These are phyloP conservation scores for Palythoa grandiflora DNA, from an alignment of 92 coral and sea anemone species.

Conservation along the genomic window DNA sequence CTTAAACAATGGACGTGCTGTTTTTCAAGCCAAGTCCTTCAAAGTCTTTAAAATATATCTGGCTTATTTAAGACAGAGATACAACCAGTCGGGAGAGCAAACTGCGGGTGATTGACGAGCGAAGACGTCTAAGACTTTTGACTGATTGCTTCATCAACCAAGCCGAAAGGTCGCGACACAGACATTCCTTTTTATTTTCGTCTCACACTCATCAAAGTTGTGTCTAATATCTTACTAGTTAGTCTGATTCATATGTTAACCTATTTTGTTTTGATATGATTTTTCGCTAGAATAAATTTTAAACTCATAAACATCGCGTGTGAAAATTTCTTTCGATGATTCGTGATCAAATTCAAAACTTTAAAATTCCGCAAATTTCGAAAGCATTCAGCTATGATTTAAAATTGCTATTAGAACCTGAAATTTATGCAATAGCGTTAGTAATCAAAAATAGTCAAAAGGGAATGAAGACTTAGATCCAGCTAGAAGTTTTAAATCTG, in stretches of 20 bases:
- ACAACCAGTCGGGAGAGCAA: neutral
- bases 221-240: constrained; percentile 24
- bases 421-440: neutral
- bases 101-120: neutral
- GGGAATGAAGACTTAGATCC: neutral
- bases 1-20: constrained; percentile 35
- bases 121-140: too few relatives aligned
- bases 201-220: constrained; percentile 19
- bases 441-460: neutral
- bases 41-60: neutral
- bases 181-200: constrained; percentile 6
- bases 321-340: neutral
- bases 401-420: neutral
- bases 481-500: neutral
- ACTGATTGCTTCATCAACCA: neutral
- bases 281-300: neutral
- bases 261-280: neutral
- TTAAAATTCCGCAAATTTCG: neutral
- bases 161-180: constrained; percentile 41
- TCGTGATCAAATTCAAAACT: neutral
- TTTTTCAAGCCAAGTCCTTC: neutral
- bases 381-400: neutral
- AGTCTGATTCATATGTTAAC: constrained; percentile 15
- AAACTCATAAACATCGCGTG: neutral
- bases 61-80: neutral